phyloP scores from a whole-genome alignment of 1,140 invertebrate species.

The Cepaea nemoralis region DNA sequence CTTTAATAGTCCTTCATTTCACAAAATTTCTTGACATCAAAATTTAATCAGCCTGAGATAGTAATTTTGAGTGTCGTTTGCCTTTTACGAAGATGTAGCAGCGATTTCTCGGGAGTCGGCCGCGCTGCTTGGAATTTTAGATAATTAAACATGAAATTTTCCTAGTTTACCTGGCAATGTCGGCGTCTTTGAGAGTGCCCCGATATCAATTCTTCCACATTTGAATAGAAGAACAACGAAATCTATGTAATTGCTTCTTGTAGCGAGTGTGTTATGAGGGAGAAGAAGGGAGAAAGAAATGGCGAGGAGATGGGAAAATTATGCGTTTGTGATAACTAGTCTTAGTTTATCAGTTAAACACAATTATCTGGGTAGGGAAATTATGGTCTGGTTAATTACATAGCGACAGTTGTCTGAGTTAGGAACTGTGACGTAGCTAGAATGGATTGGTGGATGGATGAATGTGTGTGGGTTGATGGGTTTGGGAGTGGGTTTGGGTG shows the following conservation, averaged over 20 bases:
- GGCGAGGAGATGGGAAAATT: no score
- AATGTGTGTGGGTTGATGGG: background rate
- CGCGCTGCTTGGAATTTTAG: background rate
- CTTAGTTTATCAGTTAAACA: no score
- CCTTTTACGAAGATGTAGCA: background rate
- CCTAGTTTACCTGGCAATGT: background rate
- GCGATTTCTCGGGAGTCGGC: background rate
- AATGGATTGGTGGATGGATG: background rate
- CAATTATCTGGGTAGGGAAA: no score
- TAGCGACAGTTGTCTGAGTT: no score
- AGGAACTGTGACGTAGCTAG: no score
- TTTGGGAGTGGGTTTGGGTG: background rate
- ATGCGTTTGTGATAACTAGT: no score
- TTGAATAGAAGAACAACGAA: background rate
- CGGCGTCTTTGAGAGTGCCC: background rate
- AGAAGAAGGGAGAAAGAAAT: no score
- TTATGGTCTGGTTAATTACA: no score
- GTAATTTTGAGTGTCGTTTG: conserved; percentile 27
- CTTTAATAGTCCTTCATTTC: conserved; percentile 31
- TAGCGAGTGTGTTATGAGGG: no score
- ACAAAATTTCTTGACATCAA: conserved; percentile 14
- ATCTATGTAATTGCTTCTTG: background rate
- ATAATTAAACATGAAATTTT: conserved; percentile 26
- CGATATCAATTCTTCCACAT: background rate
- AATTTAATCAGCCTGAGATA: conserved; percentile 15